phyloP scores from a whole-genome alignment of 2,113 vertebrate genomes.

The Nematolebias whitei region DNA sequence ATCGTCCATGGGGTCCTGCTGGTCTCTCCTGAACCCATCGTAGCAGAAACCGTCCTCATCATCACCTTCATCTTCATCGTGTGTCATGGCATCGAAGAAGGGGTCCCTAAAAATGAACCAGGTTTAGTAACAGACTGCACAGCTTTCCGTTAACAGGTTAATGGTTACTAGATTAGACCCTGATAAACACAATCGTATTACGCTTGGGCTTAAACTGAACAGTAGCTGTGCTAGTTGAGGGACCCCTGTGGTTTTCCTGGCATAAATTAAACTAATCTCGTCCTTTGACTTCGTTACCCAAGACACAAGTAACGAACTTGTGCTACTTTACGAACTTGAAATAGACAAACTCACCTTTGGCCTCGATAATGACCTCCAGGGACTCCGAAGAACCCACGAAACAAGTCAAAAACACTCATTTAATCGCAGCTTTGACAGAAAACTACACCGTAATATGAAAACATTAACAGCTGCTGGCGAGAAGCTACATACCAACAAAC shows the following conservation, averaged over 20 bases:
- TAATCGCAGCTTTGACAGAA: background rate
- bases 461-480: no score
- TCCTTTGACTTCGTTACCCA: background rate
- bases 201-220: background rate
- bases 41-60: slow-evolving; percentile 54
- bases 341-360: slow-evolving; percentile 63
- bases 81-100: slow-evolving; percentile 80
- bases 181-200: background rate
- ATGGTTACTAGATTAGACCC: background rate
- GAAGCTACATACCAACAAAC: background rate
- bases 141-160: background rate
- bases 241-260: slow-evolving; percentile 35
- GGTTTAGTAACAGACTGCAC: no score
- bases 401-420: slow-evolving; percentile 83
- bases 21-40: slow-evolving; percentile 46
- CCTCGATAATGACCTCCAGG: slow-evolving; percentile 65
- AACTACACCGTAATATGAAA: slow-evolving; percentile 32
- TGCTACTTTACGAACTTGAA: background rate
- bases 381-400: slow-evolving; percentile 79
- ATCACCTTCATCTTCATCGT: slow-evolving; percentile 72
- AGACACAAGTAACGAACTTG: background rate
- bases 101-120: slow-evolving; percentile 67
- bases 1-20: slow-evolving; percentile 68
- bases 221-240: background rate
- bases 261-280: slow-evolving; percentile 19